Base-by-base conservation (phyloP, 2,888 invertebrate species). In the Drosophila nr. perissopoda region DNA sequence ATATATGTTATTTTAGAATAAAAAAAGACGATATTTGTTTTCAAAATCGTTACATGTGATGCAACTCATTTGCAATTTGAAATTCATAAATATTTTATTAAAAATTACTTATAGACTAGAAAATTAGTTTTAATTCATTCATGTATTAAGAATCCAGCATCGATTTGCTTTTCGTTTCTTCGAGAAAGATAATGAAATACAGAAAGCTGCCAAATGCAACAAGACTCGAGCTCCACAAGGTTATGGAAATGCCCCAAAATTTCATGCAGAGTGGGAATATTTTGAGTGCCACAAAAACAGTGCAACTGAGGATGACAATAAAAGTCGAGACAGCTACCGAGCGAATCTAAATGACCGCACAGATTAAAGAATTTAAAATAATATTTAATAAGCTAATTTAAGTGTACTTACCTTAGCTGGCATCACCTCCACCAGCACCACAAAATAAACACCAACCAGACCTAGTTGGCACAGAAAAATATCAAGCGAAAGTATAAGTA, bases 111-210 rank as follows among this genome's bases (percentile, higher is more conserved):
- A 36, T n/a, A 7, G 34, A 27, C 21, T 21, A 42, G 31, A 29
- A 4, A 42, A 4, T 33, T 16, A 7, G 21, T 29, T 11, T 11
- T 27, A 31, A 51, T 31, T 6, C 31, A 31, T n/a, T n/a, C n/a
- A 21, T 2, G 10, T 29, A 29, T 51, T 73, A 85, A 46, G 61
- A 29, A 53, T 74, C 82, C 53, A 85, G 70, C 58, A 92, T 56
- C 4, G 83, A 82, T 77, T 89, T 91, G 18, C 91, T 90, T 36
- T 90, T 92, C 0, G 92, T 92, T 70, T 92, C 92, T 25, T 83
- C 81, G 13, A 92, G 64, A 49, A 74, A 88, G 18, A 83, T 34
- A 6, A 74, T 33, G 33, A 91, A 77, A 58, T 89, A 91, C 5
- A 91, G 8, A 7, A 90, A 84, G 8, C 89, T 85, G 6, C 70